Conservation (phyloP, 2,888 invertebrate genomes). For the Tenodera sinensis region DNA sequence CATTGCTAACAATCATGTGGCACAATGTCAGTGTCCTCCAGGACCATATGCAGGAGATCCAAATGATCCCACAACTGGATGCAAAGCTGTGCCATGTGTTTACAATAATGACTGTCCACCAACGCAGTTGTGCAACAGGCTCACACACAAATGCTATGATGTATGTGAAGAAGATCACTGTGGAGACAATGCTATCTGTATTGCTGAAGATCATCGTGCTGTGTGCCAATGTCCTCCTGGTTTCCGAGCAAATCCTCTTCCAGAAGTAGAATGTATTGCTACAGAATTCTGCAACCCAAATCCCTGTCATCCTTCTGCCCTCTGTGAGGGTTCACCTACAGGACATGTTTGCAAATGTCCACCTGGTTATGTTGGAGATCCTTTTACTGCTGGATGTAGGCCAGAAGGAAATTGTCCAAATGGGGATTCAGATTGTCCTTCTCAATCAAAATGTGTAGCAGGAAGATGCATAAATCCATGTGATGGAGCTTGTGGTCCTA, state of each 20-base stretch:
- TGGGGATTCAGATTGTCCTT: constrained; percentile 71
- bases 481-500: constrained; percentile 74
- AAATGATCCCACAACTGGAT: constrained; percentile 68
- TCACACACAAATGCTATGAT: constrained; percentile 77
- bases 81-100: constrained; percentile 77
- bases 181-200: constrained; percentile 82
- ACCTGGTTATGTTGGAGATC: constrained; percentile 71
- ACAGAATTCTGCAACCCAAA: constrained; percentile 70
- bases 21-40: constrained; percentile 85
- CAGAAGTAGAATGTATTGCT: constrained; percentile 76
- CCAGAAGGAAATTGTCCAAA: constrained; percentile 72
- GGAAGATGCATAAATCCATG: constrained; percentile 78
- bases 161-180: constrained; percentile 80
- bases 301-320: constrained; percentile 79
- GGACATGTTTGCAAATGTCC: constrained; percentile 79
- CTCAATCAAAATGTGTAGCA: constrained; percentile 66
- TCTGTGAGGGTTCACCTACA: constrained; percentile 61
- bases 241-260: constrained; percentile 71
- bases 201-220: constrained; percentile 77
- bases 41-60: constrained; percentile 86
- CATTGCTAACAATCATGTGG: constrained; percentile 83
- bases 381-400: constrained; percentile 68
- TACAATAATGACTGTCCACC: constrained; percentile 81
- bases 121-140: constrained; percentile 74
- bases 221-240: constrained; percentile 85